phyloP scores from a whole-genome alignment of 2,888 invertebrate species.

The Cryptocephalus moraei region DNA sequence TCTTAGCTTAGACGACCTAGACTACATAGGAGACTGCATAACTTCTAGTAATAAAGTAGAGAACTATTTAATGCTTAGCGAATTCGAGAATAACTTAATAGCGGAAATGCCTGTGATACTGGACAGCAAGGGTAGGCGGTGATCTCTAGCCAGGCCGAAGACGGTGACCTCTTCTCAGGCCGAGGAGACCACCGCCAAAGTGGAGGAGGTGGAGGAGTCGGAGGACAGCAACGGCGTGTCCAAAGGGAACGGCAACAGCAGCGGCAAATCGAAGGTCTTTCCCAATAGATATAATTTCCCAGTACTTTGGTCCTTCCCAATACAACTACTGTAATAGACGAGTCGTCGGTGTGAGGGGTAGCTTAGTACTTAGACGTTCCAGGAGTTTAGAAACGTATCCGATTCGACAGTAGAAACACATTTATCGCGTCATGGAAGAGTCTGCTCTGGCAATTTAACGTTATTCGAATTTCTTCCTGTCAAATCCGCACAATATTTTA shows the following conservation, averaged over 20 bases:
- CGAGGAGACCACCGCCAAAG: conserved; percentile 24
- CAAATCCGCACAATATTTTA: no score
- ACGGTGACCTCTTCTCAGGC: conserved; percentile 38
- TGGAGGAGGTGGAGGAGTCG: conserved; percentile 39
- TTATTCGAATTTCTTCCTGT: no score
- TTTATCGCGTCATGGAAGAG: no score
- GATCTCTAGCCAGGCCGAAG: conserved; percentile 55
- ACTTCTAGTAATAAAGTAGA: conserved; percentile 80
- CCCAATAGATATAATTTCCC: no score
- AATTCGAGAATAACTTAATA: conserved; percentile 76
- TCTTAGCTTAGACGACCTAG: conserved; percentile 68
- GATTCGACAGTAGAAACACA: no score
- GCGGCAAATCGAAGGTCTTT: conserved; percentile 35
- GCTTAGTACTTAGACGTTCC: no score
- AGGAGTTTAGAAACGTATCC: no score
- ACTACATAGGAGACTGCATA: conserved; percentile 73
- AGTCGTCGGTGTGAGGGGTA: conserved; percentile 50
- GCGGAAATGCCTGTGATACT: conserved; percentile 66
- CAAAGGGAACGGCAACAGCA: conserved; percentile 32
- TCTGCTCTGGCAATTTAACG: no score
- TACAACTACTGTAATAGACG: conserved; percentile 71
- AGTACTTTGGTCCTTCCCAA: no score
- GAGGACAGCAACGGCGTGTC: conserved; percentile 42
- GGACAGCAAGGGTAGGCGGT: conserved; percentile 60
- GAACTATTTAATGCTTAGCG: conserved; percentile 76